phyloP scores from a whole-genome alignment of 2,888 invertebrate species.

The Machimus rusticus region DNA sequence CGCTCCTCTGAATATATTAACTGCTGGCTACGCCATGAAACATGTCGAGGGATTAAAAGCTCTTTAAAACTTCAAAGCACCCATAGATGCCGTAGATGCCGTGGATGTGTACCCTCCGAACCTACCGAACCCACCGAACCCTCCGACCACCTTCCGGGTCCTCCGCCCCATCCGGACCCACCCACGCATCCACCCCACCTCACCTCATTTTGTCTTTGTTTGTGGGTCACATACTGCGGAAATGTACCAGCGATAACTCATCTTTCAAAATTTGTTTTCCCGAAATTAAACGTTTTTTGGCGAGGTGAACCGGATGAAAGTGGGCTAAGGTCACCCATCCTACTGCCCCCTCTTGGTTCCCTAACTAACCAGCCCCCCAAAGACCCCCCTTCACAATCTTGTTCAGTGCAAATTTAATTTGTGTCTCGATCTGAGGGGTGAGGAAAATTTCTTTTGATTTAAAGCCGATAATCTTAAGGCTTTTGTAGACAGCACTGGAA shows the following conservation, averaged over 20 bases:
- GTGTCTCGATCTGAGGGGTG: neutral
- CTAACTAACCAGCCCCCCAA: neutral
- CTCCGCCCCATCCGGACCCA: neutral
- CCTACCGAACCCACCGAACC: neutral
- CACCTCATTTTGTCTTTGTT: neutral
- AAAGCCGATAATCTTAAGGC: slow-evolving; percentile 1
- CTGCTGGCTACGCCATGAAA: neutral
- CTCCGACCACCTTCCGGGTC: neutral
- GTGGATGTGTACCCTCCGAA: neutral
- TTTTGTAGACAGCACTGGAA: neutral
- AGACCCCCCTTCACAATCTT: neutral
- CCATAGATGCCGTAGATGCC: slow-evolving; percentile 3
- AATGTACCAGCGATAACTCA: slow-evolving; percentile 23
- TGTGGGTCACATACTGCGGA: neutral
- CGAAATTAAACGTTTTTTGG: neutral
- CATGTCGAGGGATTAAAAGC: slow-evolving; percentile 3
- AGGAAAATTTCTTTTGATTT: neutral
- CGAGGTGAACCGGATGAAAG: neutral
- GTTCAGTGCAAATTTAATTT: slow-evolving; percentile 27
- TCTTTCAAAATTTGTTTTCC: slow-evolving; percentile 13
- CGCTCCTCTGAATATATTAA: slow-evolving; percentile 24
- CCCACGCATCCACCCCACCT: neutral
- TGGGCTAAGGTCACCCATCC: neutral
- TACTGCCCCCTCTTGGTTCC: neutral
- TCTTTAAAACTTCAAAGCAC: slow-evolving; percentile 24